Conservation (phyloP, 1,140 invertebrate species). For the Drosophila fuyamai region DNA sequence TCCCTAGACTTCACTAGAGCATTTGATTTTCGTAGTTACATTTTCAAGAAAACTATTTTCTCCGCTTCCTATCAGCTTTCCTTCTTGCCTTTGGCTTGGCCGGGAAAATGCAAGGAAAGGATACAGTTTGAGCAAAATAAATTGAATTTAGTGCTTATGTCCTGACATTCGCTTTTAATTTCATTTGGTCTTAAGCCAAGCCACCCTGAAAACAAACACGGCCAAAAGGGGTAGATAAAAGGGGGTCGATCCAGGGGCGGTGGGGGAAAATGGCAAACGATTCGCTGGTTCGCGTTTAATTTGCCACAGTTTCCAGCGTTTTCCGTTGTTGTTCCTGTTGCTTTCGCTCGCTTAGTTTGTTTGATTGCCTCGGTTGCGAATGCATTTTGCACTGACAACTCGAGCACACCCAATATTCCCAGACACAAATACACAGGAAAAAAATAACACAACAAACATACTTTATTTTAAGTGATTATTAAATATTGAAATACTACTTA, state of each 20-base stretch:
- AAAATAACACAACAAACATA: background rate
- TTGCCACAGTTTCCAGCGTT: slow-evolving; percentile 42
- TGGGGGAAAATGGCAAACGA: slow-evolving; percentile 28
- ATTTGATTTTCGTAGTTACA: slow-evolving; percentile 25
- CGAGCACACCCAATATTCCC: slow-evolving; percentile 9
- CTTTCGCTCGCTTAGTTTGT: slow-evolving; percentile 42
- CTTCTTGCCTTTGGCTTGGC: slow-evolving; percentile 36
- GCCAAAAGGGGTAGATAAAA: background rate
- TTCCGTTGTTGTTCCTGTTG: slow-evolving; percentile 27
- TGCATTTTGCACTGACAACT: slow-evolving; percentile 49
- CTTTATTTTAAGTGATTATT: too few relatives aligned
- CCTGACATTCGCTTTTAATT: slow-evolving; percentile 79
- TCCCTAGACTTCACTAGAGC: background rate
- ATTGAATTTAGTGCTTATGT: slow-evolving; percentile 80
- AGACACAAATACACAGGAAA: slow-evolving; percentile 10
- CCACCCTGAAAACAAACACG: slow-evolving; percentile 47
- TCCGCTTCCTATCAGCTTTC: slow-evolving; percentile 3
- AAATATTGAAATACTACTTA: too few relatives aligned
- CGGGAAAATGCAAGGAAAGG: slow-evolving; percentile 46
- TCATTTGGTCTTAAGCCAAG: slow-evolving; percentile 71
- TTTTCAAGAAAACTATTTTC: background rate
- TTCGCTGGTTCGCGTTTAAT: slow-evolving; percentile 53
- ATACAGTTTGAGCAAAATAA: slow-evolving; percentile 73
- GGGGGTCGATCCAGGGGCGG: slow-evolving; percentile 6
- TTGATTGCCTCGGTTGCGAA: slow-evolving; percentile 67